Percentiles rank a stretch among this genome's conserved stretches.
Conservation (phyloP, 1,140 invertebrate species). For the Zaprionus nigranus region DNA sequence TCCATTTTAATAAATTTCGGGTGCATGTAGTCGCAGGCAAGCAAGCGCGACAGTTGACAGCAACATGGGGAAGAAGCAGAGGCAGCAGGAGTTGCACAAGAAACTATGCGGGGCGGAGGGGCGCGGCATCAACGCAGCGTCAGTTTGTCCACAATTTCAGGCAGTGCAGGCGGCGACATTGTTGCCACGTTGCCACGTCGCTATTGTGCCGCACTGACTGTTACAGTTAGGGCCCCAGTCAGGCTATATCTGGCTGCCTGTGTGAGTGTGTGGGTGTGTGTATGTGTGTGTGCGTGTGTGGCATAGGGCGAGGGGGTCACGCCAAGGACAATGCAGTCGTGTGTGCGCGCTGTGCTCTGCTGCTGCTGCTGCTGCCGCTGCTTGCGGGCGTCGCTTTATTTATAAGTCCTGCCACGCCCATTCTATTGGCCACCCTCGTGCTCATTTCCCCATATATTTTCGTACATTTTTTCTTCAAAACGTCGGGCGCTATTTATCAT, state of each 20-base stretch:
- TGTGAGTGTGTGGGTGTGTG: slow-evolving; percentile 3
- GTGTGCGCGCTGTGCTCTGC: slow-evolving; percentile 19
- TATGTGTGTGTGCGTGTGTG: slow-evolving; percentile 1
- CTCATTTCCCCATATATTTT: slow-evolving; percentile 37
- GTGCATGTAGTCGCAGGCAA: slow-evolving; percentile 56
- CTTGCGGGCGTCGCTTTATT: slow-evolving; percentile 30
- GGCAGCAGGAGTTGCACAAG: background rate
- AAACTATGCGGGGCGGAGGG: background rate
- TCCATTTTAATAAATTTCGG: slow-evolving; percentile 78
- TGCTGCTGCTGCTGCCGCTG: background rate
- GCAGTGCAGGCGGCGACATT: slow-evolving; percentile 23
- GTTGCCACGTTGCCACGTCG: slow-evolving; percentile 38
- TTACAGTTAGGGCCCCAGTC: slow-evolving; percentile 42
- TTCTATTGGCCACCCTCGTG: slow-evolving; percentile 36
- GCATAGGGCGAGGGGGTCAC: background rate
- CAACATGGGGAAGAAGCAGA: slow-evolving; percentile 11
- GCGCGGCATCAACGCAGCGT: slow-evolving; percentile 30
- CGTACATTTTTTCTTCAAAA: slow-evolving; percentile 41
- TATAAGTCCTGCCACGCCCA: slow-evolving; percentile 43
- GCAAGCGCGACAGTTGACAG: slow-evolving; percentile 77
- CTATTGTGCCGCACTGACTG: slow-evolving; percentile 52
- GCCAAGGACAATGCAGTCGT: slow-evolving; percentile 67
- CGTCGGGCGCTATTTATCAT: slow-evolving; percentile 46
- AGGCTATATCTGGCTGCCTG: slow-evolving; percentile 6
- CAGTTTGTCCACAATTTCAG: slow-evolving; percentile 40